phyloP scores from a whole-genome alignment of 2,113 vertebrate genomes.

The Porphyrio hochstetteri region DNA sequence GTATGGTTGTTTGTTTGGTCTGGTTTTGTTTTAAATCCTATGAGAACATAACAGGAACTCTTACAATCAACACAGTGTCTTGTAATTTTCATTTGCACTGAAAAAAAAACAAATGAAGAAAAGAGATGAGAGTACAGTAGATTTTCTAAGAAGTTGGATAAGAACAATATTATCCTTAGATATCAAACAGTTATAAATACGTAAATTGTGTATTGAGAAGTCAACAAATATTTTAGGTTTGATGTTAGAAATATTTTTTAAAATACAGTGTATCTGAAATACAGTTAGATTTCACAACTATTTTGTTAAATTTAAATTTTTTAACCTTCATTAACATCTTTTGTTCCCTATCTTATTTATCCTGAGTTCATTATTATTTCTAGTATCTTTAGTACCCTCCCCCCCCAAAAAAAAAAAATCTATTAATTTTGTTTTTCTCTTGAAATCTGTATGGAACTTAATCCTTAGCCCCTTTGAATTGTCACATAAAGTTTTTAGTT shows the following conservation, averaged over 20 bases:
- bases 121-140: neutral
- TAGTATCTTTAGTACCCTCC: neutral
- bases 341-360: neutral
- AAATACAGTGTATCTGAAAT: neutral
- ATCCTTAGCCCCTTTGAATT: neutral
- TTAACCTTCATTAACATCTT: neutral
- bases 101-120: neutral
- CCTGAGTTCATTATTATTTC: neutral
- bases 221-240: neutral
- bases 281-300: neutral
- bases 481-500: neutral
- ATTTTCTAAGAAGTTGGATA: neutral
- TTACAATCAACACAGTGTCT: neutral
- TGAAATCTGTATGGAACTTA: neutral
- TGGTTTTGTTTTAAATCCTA: neutral
- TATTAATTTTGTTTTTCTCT: neutral
- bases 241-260: neutral
- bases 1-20: neutral
- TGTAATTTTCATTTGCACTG: neutral
- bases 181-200: neutral
- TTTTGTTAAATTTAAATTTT: neutral
- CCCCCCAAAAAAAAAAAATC: accelerated
- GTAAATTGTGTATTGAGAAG: neutral
- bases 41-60: neutral
- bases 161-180: neutral